Evolutionary conservation across 2,113 vertebrate genomes (phyloP).

Genomic region (Centropus unirufus): DNA sequence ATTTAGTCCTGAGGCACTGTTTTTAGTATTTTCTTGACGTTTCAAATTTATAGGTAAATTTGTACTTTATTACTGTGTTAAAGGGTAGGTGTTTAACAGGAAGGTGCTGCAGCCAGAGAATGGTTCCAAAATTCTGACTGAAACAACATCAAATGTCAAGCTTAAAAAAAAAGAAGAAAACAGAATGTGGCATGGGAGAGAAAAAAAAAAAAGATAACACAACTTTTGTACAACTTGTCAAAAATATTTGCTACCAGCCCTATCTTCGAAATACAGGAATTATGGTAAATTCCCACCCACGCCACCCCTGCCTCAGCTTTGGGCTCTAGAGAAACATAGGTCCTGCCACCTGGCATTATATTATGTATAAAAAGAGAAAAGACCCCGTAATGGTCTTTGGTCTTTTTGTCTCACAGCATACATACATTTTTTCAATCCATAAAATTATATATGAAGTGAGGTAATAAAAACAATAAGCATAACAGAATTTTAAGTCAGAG

Average conservation of each 20-base stretch:
- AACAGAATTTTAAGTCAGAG: not conserved
- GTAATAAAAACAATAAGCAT: not conserved
- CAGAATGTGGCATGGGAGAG: fast-evolving
- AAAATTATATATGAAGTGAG: not conserved
- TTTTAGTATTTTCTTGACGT: not conserved
- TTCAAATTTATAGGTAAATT: not conserved
- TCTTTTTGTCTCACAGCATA: not conserved
- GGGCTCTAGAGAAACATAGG: not conserved
- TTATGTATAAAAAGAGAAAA: not conserved
- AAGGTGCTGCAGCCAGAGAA: not conserved
- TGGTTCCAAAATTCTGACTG: not conserved
- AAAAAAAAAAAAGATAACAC: not conserved
- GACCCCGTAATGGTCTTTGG: not conserved
- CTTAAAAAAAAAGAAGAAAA: not conserved
- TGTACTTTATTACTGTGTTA: not conserved
- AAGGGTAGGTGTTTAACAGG: too few species aligned
- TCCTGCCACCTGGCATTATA: not conserved
- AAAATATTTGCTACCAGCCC: not conserved
- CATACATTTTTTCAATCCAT: not conserved
- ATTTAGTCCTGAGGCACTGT: not conserved
- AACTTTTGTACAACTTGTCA: not conserved
- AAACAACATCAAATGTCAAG: not conserved
- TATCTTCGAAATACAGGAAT: not conserved
- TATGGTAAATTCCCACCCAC: not conserved
- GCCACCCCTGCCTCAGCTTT: fast-evolving